Evolutionary conservation across 2,888 invertebrate species (phyloP).

Genomic region (Epinotia nisella): DNA sequence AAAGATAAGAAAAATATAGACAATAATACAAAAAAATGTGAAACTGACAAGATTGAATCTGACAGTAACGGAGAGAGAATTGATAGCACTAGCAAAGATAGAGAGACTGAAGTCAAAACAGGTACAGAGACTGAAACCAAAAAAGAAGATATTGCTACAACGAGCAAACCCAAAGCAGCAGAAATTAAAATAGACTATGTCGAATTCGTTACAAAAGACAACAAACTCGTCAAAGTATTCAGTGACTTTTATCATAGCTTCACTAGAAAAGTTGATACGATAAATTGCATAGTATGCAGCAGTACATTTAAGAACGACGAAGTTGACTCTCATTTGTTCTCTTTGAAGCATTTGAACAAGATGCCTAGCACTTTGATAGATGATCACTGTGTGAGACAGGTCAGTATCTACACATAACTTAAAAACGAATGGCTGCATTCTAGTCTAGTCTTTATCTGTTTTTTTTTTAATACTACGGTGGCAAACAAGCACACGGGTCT

Average conservation of each 20-base stretch:
- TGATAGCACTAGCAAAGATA: neutral
- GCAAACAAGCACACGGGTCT: no score
- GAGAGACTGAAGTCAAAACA: neutral
- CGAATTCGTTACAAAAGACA: constrained; percentile 9
- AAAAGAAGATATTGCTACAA: neutral
- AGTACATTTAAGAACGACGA: neutral
- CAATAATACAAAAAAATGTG: neutral
- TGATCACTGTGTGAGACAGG: constrained; percentile 11
- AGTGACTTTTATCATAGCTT: constrained; percentile 23
- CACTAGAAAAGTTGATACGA: neutral
- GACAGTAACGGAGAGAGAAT: neutral
- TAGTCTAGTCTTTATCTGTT: no score
- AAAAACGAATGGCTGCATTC: no score
- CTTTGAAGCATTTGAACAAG: constrained; percentile 16
- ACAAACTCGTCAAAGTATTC: constrained; percentile 11
- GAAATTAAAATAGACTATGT: constrained; percentile 13
- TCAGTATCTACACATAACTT: neutral
- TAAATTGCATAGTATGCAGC: constrained; percentile 19
- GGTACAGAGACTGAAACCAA: neutral
- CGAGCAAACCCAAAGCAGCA: neutral
- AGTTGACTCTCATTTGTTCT: constrained; percentile 12
- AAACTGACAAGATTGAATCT: neutral
- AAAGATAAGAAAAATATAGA: neutral
- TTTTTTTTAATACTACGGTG: no score
- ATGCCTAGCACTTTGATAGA: constrained; percentile 15